Percentiles rank a stretch among this genome's conserved stretches.
Conservation (phyloP, 2,888 invertebrate genomes). For the Tortricodes alternella region DNA sequence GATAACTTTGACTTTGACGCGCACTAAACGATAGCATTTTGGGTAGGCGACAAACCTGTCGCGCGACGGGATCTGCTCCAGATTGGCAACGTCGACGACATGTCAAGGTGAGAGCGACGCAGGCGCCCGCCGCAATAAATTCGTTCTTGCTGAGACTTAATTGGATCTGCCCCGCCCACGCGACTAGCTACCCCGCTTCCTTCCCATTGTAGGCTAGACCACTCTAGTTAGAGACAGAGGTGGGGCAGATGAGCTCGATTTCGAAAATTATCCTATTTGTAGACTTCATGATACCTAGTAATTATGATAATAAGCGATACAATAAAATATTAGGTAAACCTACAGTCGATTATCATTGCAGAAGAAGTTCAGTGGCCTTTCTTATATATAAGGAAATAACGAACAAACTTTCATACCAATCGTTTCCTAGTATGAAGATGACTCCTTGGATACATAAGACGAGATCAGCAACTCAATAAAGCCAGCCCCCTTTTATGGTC, state of each 20-base stretch:
- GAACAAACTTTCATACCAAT: conserved; percentile 19
- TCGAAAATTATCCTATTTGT: conserved; percentile 1
- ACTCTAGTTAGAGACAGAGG: conserved; percentile 13
- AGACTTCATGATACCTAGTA: neutral
- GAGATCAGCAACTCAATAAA: conserved; percentile 7
- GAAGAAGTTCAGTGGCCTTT: neutral
- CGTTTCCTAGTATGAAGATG: conserved; percentile 28
- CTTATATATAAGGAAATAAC: conserved; percentile 12
- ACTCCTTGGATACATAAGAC: conserved; percentile 11
- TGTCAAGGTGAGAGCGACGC: conserved; percentile 49
- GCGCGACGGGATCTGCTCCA: conserved; percentile 50
- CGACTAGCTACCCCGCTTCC: conserved; percentile 35
- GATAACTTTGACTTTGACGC: neutral
- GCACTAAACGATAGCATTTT: conserved; percentile 29
- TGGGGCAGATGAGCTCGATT: conserved; percentile 20
- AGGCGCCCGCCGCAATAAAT: conserved; percentile 64
- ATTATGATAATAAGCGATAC: conserved; percentile 12
- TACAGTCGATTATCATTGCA: neutral
- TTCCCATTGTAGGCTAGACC: conserved; percentile 28
- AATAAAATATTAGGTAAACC: conserved; percentile 4
- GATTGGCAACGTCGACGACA: conserved; percentile 41
- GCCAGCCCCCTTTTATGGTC: conserved; percentile 6
- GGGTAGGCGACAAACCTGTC: conserved; percentile 46
- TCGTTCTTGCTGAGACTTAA: conserved; percentile 67
- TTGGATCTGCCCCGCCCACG: conserved; percentile 70